These are phyloP conservation scores for Lamproptera curius DNA, from an alignment of 2,888 invertebrate genomes.

Conservation along the genomic window DNA sequence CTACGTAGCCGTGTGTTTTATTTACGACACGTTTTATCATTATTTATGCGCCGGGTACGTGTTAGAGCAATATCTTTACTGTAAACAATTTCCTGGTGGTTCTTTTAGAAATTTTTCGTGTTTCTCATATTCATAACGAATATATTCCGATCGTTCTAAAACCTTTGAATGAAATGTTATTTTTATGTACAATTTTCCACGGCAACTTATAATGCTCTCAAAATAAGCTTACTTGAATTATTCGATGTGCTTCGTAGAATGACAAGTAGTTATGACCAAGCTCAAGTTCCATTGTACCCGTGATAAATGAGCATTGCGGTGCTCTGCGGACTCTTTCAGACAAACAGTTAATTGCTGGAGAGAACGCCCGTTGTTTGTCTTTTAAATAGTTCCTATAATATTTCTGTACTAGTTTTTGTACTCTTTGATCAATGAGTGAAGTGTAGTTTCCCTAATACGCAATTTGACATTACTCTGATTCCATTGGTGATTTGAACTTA, in stretches of 20 bases:
- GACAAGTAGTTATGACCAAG: constrained; percentile 34
- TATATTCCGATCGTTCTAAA: no score
- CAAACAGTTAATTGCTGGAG: constrained; percentile 11
- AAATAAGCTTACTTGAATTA: constrained; percentile 30
- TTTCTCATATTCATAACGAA: no score
- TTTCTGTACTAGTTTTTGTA: no score
- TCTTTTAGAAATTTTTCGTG: no score
- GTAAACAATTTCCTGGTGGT: constrained; percentile 8
- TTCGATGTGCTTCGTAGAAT: constrained; percentile 26
- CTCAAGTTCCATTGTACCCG: constrained; percentile 29
- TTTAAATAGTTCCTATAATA: background rate
- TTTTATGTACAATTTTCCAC: no score
- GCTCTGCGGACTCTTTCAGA: constrained; percentile 22
- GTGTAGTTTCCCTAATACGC: no score
- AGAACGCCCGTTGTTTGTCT: background rate
- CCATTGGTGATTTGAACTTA: no score
- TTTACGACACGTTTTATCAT: constrained; percentile 19
- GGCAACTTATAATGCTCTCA: constrained; percentile 22
- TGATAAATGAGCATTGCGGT: constrained; percentile 27
- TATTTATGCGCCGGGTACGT: constrained; percentile 17
- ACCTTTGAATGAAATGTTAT: no score
- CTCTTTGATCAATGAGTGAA: no score
- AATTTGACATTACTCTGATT: no score
- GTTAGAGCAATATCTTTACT: constrained; percentile 1
- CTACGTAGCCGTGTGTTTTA: constrained; percentile 2